A percentile compares a stretch with the other conserved stretches of the same genome.
These are phyloP conservation scores for Zaprionus vittiger DNA, from an alignment of 1,140 invertebrate species.

Conservation along the genomic window DNA sequence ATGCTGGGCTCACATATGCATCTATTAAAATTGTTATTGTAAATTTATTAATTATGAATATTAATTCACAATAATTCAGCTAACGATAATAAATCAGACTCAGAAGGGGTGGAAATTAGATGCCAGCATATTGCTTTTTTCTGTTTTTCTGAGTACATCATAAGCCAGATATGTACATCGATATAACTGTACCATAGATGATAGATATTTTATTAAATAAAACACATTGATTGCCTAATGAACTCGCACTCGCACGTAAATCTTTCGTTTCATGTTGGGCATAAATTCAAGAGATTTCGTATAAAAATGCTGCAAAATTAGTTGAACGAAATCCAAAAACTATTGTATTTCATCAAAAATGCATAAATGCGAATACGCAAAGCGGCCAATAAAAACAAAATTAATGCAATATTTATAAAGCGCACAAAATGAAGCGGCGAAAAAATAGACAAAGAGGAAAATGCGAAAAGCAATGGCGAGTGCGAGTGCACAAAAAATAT, in stretches of 20 bases:
- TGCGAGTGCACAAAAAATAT: slow-evolving; percentile 48
- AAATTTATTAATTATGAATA: slow-evolving; percentile 10
- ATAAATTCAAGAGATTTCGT: slow-evolving; percentile 19
- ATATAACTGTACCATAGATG: not conserved
- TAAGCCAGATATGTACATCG: not conserved
- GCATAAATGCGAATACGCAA: slow-evolving; percentile 63
- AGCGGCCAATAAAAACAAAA: slow-evolving; percentile 64
- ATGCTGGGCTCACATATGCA: not conserved
- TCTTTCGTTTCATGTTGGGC: slow-evolving; percentile 50
- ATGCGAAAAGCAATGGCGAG: not conserved
- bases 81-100: not conserved
- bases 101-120: not conserved
- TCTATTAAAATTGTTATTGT: slow-evolving; percentile 7
- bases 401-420: slow-evolving; percentile 79
- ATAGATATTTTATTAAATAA: not conserved
- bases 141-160: not conserved
- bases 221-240: not conserved
- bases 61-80: not conserved
- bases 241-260: slow-evolving; percentile 47
- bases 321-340: slow-evolving; percentile 72
- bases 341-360: slow-evolving; percentile 82
- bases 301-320: slow-evolving; percentile 62
- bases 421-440: slow-evolving; percentile 52
- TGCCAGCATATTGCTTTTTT: not conserved
- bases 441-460: slow-evolving; percentile 23